A percentile compares a stretch with the other conserved stretches of the same genome.
Conservation (phyloP, 2,797 vertebrate genomes). For the Poeciliopsis gracilis region DNA sequence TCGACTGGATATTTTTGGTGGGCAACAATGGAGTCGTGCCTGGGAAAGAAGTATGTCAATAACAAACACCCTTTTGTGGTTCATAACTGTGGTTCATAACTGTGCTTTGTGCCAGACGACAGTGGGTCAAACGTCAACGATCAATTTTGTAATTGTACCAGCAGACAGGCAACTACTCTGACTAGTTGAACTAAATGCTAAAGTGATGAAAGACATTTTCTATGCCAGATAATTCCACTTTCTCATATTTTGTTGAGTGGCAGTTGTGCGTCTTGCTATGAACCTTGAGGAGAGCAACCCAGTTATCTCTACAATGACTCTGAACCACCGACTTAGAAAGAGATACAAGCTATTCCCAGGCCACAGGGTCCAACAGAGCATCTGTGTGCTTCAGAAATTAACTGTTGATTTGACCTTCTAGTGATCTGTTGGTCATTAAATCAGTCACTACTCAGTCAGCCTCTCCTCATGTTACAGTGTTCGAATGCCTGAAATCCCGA, state of each 20-base stretch:
- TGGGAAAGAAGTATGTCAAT: not conserved
- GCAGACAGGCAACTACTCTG: too few species aligned
- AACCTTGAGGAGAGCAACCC: too few species aligned
- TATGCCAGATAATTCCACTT: too few species aligned
- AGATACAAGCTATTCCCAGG: too few species aligned
- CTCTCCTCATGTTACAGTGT: not conserved
- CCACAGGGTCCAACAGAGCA: too few species aligned
- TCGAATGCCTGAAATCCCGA: not conserved
- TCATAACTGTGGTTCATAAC: not conserved
- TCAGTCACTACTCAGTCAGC: not conserved
- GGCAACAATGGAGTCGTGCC: not conserved
- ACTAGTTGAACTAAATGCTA: too few species aligned
- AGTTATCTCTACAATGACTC: too few species aligned
- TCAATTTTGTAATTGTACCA: not conserved
- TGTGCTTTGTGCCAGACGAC: not conserved
- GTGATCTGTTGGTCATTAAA: not conserved
- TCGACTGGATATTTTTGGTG: not conserved
- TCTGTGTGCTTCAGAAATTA: not conserved
- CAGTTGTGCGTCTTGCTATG: too few species aligned
- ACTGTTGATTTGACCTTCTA: not conserved
- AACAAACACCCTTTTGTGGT: not conserved
- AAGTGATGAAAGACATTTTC: too few species aligned
- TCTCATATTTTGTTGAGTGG: too few species aligned
- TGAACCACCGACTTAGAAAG: too few species aligned
- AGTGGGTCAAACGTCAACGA: not conserved